A percentile compares a stretch with the other conserved stretches of the same genome.
phyloP scores from a whole-genome alignment of 2,113 vertebrate genomes.

The Otocyon megalotis region DNA sequence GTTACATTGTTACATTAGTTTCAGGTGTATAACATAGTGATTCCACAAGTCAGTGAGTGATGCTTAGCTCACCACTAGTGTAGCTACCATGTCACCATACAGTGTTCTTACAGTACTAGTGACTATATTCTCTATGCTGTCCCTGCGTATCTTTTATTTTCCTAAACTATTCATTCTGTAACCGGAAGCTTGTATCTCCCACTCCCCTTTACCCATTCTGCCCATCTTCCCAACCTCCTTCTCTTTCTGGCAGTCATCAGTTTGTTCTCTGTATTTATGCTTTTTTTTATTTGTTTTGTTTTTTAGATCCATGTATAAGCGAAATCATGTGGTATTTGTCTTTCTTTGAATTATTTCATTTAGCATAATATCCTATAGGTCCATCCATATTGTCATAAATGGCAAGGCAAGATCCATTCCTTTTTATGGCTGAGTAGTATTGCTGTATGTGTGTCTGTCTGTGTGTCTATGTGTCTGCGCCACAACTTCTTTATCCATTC shows the following conservation, averaged over 20 bases:
- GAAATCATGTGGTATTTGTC: not conserved
- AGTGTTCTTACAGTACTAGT: not conserved
- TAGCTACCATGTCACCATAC: not conserved
- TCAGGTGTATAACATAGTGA: not conserved
- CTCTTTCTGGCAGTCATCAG: not conserved
- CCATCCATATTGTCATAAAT: not conserved
- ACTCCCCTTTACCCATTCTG: not conserved
- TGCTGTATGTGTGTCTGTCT: not conserved
- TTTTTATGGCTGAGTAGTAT: not conserved
- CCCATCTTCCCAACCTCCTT: not conserved
- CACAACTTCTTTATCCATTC: not conserved
- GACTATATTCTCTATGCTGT: not conserved
- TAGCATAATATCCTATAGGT: not conserved
- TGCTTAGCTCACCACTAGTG: not conserved
- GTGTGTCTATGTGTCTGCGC: too few species aligned
- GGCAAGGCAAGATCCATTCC: not conserved
- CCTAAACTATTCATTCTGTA: not conserved
- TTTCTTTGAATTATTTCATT: not conserved
- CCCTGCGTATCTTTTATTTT: not conserved
- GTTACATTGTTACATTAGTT: not conserved
- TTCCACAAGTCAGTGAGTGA: not conserved
- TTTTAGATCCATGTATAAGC: not conserved
- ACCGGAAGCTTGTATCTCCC: not conserved
- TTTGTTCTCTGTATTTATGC: not conserved
- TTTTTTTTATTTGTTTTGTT: not conserved